Percentiles rank a stretch among this genome's conserved stretches.
These are phyloP conservation scores for Spea hammondii DNA, from an alignment of 2,797 vertebrate genomes.

Conservation along the genomic window DNA sequence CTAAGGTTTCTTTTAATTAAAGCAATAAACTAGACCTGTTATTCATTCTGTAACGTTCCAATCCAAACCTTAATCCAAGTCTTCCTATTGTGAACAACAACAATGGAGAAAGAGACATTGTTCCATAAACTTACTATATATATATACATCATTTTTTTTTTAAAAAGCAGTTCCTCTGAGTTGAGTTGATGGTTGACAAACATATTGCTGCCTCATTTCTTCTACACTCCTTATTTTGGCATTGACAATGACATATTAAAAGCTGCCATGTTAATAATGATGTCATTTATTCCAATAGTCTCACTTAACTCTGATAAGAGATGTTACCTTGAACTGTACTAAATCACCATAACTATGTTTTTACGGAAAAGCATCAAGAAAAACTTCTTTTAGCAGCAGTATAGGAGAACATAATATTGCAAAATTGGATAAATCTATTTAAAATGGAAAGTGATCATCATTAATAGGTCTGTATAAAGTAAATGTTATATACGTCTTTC, in stretches of 20 bases:
- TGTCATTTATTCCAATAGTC: not conserved
- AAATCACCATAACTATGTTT: not conserved
- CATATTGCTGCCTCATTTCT: not conserved
- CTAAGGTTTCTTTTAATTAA: too few relatives aligned
- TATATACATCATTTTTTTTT: too few relatives aligned
- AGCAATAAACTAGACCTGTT: too few relatives aligned
- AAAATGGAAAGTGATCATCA: too few relatives aligned
- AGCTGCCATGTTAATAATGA: not conserved
- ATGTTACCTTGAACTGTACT: not conserved
- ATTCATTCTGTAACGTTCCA: too few relatives aligned
- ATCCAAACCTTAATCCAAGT: too few relatives aligned
- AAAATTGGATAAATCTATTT: not conserved
- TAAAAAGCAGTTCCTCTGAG: too few relatives aligned
- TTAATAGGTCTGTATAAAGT: too few relatives aligned
- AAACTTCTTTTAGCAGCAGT: not conserved
- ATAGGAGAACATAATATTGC: not conserved
- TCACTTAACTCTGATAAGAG: not conserved
- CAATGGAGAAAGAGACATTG: too few relatives aligned
- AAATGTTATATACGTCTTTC: too few relatives aligned
- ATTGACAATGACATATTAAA: conserved; percentile 5
- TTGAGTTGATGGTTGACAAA: not conserved
- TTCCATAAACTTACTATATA: too few relatives aligned
- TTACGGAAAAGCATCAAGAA: not conserved
- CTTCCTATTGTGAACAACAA: too few relatives aligned
- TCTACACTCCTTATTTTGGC: not conserved